Percentiles rank a stretch among this genome's conserved stretches.
Conservation (phyloP, 2,113 vertebrate genomes). For the Meles meles region DNA sequence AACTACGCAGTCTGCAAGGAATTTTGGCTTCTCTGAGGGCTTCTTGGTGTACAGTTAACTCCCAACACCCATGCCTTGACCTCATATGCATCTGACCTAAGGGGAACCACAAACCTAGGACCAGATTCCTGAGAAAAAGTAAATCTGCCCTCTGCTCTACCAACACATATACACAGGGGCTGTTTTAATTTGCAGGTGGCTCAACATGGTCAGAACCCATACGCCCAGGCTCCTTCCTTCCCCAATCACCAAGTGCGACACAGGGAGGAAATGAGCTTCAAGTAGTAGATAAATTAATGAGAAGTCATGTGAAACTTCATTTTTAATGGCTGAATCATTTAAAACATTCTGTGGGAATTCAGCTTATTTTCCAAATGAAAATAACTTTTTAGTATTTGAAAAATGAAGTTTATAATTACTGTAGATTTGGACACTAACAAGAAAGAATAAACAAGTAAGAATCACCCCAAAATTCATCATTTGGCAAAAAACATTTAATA, state of each 20-base stretch:
- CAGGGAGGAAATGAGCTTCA: not conserved
- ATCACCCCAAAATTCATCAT: not conserved
- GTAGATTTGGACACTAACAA: not conserved
- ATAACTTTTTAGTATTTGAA: constrained; percentile 8
- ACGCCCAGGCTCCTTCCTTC: not conserved
- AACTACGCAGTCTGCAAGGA: not conserved
- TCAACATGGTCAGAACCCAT: no score
- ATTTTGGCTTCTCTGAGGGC: not conserved
- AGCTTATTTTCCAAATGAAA: constrained; percentile 39
- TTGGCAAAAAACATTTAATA: not conserved
- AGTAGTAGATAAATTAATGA: not conserved
- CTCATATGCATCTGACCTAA: not conserved
- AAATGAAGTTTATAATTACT: constrained; percentile 21
- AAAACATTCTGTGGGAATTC: not conserved
- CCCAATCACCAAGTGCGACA: not conserved
- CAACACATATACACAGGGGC: not conserved
- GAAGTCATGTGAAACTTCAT: not conserved
- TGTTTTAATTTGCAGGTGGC: not conserved
- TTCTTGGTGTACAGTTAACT: not conserved
- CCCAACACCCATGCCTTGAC: not conserved
- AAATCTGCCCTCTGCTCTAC: no score
- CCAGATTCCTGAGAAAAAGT: not conserved
- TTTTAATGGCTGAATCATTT: constrained; percentile 11
- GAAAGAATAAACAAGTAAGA: constrained; percentile 12
- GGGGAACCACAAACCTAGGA: not conserved